These are phyloP conservation scores for Sebastes taczanowskii DNA, from an alignment of 2,797 vertebrate species.

Conservation along the genomic window DNA sequence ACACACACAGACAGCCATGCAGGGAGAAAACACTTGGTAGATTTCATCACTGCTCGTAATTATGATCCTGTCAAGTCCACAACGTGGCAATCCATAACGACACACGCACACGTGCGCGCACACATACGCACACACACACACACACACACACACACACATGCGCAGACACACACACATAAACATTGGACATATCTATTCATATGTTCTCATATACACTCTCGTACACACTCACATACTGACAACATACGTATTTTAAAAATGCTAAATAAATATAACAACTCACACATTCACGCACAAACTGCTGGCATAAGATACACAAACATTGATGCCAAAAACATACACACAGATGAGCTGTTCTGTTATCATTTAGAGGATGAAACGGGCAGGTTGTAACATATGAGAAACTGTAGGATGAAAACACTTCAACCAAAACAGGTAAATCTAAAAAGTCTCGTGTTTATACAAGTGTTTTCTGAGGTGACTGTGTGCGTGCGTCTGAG, in stretches of 20 bases:
- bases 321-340: neutral
- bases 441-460: neutral
- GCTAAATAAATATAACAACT: neutral
- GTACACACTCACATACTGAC: neutral
- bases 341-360: neutral
- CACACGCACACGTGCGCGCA: constrained; percentile 28
- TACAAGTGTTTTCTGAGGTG: neutral
- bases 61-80: constrained; percentile 99
- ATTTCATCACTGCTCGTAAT: constrained; percentile 99
- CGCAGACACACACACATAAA: neutral
- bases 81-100: constrained; percentile 97
- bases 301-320: neutral
- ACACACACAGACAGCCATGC: constrained; percentile 78
- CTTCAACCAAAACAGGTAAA: neutral
- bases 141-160: neutral
- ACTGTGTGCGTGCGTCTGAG: accelerated
- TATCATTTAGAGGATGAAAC: neutral
- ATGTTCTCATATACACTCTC: constrained; percentile 10
- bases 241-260: neutral
- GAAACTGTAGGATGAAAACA: neutral
- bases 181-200: constrained; percentile 18
- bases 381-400: neutral
- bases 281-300: neutral
- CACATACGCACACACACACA: neutral
- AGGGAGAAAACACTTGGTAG: constrained; percentile 94